Evolutionary conservation across 2,888 invertebrate species (phyloP).

Genomic region (Drosophila dives): DNA sequence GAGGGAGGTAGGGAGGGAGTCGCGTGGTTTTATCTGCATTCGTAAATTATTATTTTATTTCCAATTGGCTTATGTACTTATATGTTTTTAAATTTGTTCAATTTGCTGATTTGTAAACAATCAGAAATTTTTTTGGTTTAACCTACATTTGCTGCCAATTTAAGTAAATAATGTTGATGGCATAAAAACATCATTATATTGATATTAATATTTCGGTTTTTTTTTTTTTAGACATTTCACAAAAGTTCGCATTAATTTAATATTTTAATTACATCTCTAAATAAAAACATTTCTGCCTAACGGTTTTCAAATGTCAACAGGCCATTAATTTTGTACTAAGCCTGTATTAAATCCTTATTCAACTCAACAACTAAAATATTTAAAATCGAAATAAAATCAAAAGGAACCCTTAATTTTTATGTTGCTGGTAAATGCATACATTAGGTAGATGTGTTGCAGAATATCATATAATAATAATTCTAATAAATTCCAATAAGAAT

Average conservation of each 20-base stretch:
- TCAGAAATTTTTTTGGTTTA: constrained; percentile 22
- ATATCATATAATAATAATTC: no score
- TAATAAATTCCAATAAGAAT: no score
- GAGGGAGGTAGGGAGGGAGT: background rate
- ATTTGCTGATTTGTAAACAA: constrained; percentile 70
- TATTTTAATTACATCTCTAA: background rate
- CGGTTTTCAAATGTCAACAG: background rate
- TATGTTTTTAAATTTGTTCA: constrained; percentile 56
- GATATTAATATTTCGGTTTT: constrained; percentile 46
- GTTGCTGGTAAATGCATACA: no score
- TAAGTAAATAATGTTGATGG: constrained; percentile 48
- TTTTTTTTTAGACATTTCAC: background rate
- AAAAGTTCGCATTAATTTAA: background rate
- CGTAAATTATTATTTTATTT: constrained; percentile 57
- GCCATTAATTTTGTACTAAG: background rate
- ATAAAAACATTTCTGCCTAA: background rate
- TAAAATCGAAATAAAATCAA: no score
- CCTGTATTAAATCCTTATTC: background rate
- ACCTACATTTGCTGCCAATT: constrained; percentile 7
- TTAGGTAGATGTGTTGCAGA: no score
- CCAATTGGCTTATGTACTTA: constrained; percentile 50
- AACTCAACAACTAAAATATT: background rate
- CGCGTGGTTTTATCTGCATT: constrained; percentile 63
- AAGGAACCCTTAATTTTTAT: no score
- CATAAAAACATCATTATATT: constrained; percentile 57